phyloP scores from a whole-genome alignment of 1,140 invertebrate species.

The Anadara kagoshimensis region DNA sequence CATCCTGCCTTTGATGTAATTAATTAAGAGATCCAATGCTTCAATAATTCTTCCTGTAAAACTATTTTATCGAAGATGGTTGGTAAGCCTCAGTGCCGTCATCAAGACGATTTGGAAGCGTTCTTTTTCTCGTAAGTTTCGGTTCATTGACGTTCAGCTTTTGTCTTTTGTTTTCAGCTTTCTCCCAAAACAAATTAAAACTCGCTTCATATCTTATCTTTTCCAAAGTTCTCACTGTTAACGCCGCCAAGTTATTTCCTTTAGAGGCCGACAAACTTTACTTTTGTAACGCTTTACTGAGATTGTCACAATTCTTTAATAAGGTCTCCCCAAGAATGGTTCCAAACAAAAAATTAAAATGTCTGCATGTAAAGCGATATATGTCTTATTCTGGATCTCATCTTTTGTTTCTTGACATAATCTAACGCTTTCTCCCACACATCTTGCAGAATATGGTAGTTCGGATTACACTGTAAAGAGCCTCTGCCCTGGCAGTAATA shows the following conservation, averaged over 20 bases:
- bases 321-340: background rate
- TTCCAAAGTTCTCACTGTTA: constrained; percentile 14
- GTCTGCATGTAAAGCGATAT: constrained; percentile 12
- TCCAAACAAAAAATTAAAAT: constrained; percentile 22
- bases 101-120: background rate
- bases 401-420: constrained; percentile 5
- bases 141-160: background rate
- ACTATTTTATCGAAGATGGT: background rate
- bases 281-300: constrained; percentile 7
- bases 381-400: constrained; percentile 14
- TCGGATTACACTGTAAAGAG: constrained; percentile 3
- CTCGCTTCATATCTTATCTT: background rate
- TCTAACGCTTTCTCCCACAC: constrained; percentile 24
- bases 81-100: background rate
- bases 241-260: background rate
- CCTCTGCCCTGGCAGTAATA: constrained; percentile 25
- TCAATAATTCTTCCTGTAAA: constrained; percentile 14
- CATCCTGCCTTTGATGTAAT: constrained; percentile 16
- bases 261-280: constrained; percentile 2
- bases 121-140: background rate
- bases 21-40: constrained; percentile 7
- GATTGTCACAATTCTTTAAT: constrained; percentile 17
- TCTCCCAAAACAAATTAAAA: constrained; percentile 10
- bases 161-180: background rate
- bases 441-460: constrained; percentile 23